A percentile compares a stretch with the other conserved stretches of the same genome.
phyloP scores from a whole-genome alignment of 2,113 vertebrate genomes.

The Engraulis encrasicolus region DNA sequence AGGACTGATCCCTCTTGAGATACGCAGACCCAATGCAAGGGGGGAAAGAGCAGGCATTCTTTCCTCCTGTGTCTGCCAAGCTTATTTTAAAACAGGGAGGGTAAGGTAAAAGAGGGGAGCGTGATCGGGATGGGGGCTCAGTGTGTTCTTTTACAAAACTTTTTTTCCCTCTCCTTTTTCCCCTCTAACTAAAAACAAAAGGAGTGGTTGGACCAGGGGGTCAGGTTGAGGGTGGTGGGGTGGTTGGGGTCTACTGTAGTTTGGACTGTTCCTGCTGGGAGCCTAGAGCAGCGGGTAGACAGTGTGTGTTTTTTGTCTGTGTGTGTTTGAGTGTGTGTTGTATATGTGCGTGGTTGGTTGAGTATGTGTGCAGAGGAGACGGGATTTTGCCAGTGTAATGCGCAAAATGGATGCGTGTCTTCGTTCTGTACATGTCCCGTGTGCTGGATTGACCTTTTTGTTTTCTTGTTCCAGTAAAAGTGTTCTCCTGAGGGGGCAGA shows the following conservation, averaged over 20 bases:
- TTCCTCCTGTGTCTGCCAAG: conserved; percentile 47
- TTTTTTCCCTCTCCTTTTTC: neutral
- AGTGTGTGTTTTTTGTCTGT: conserved; percentile 48
- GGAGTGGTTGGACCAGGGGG: conserved; percentile 24
- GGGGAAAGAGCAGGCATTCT: conserved; percentile 61
- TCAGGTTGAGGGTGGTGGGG: conserved; percentile 2
- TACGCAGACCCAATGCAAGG: conserved; percentile 55
- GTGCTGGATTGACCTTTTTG: conserved; percentile 67
- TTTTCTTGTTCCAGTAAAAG: conserved; percentile 71
- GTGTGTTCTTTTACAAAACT: conserved; percentile 36
- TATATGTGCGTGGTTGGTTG: neutral
- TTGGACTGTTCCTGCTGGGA: conserved; percentile 43
- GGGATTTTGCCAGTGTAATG: conserved; percentile 32
- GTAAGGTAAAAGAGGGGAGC: neutral
- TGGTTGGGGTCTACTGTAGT: conserved; percentile 9
- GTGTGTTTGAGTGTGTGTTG: conserved; percentile 41
- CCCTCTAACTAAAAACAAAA: conserved; percentile 45
- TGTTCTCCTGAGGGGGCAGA: conserved; percentile 76
- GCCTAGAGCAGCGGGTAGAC: conserved; percentile 62
- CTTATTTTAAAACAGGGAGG: conserved; percentile 57
- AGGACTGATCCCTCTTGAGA: conserved; percentile 66
- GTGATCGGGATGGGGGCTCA: conserved; percentile 19
- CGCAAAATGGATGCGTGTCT: conserved; percentile 21
- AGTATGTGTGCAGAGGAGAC: conserved; percentile 43
- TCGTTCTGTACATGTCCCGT: conserved; percentile 55